These are phyloP conservation scores for Acanthornis magna DNA, from an alignment of 2,797 vertebrate genomes.

Conservation along the genomic window DNA sequence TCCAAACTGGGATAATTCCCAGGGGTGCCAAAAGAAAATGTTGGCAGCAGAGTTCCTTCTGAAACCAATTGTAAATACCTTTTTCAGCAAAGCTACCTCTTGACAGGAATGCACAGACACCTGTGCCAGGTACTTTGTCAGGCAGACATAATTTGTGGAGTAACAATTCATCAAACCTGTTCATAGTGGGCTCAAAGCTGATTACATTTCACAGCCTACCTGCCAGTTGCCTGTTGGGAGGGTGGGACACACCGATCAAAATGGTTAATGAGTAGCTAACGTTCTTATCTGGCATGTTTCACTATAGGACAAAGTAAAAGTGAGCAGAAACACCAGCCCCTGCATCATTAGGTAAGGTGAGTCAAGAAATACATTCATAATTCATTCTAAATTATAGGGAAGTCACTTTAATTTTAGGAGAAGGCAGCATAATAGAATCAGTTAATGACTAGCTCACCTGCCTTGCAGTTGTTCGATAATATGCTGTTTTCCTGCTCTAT, in stretches of 20 bases:
- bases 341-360: neutral
- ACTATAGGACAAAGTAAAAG: neutral
- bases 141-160: neutral
- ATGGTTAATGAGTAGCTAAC: neutral
- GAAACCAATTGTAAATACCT: neutral
- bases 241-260: neutral
- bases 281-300: neutral
- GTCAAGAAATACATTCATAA: slow-evolving; percentile 3
- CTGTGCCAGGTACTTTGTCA: neutral
- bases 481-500: neutral
- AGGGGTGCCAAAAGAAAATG: neutral
- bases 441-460: slow-evolving; percentile 11
- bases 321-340: neutral
- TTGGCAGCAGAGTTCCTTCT: neutral
- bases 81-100: neutral
- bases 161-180: neutral
- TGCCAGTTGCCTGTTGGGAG: neutral
- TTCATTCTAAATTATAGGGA: slow-evolving; percentile 5
- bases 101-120: neutral
- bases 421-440: neutral
- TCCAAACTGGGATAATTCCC: neutral
- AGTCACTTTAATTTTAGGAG: neutral
- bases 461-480: neutral
- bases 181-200: neutral
- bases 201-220: neutral